Conservation (phyloP, 2,113 vertebrate species). For the Catharus fuscescens region DNA sequence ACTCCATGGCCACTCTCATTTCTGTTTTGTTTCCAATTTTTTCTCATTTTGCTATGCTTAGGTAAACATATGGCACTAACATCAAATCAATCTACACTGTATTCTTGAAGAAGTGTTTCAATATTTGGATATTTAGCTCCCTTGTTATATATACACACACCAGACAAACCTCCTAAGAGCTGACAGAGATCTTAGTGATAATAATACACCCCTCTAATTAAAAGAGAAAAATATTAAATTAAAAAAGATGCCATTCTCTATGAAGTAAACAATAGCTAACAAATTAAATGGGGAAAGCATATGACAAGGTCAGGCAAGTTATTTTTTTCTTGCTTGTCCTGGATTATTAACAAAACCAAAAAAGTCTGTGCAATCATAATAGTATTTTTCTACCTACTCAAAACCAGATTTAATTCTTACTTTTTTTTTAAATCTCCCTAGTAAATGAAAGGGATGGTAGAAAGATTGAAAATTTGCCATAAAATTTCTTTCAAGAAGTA, state of each 20-base stretch:
- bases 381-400: background rate
- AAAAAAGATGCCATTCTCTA: background rate
- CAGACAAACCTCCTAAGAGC: background rate
- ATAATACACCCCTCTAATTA: background rate
- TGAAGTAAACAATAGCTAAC: background rate
- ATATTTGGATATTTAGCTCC: background rate
- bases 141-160: background rate
- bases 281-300: background rate
- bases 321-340: background rate
- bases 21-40: background rate
- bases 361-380: background rate
- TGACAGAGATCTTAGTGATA: background rate
- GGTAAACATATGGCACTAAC: background rate
- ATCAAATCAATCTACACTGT: background rate
- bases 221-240: background rate
- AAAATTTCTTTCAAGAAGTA: background rate
- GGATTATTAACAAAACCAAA: slow-evolving; percentile 11
- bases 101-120: background rate
- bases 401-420: background rate
- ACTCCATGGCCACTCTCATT: background rate
- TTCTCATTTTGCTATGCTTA: background rate
- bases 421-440: background rate
- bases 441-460: background rate
- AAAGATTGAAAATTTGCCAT: background rate
- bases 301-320: background rate